Evolutionary conservation across 2,113 vertebrate genomes (phyloP), one percentile per base, ranked within the genome.

Genomic region (Spermophilus dauricus): DNA sequence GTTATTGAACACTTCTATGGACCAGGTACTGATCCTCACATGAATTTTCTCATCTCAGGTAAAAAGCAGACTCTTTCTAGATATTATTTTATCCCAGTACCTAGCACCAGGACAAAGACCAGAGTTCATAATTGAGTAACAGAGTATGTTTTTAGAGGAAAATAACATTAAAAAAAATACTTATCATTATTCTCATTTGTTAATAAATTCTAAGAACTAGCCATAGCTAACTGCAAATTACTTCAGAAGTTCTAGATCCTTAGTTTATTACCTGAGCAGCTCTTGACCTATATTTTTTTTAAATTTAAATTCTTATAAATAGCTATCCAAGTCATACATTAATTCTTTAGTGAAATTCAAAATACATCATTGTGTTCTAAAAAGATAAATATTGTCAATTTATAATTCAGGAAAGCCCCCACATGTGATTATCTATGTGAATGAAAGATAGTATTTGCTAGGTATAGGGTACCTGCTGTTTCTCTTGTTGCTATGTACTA

Each of bases 271-370:
- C 6, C 28, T 61, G 39, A 75, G 12, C 14, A 85, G 45, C 20
- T 30, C 42, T 76, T 85, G 81, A 48, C 42, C 51, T 87, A 42
- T 37, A 28, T 20, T 22, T 48, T 72, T 85, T 86, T 86, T 5
- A 53, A 53, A 14, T 53, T 89, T 61, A 86, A 73, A 82, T 78
- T 86, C 17, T 89, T 61, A 76, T 73, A 82, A 89, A 75, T n/a
- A 86, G 22, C 45, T 73, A 17, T n/a, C 37, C 14, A 70, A 73
- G 3, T n/a, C 51, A 12, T 42, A 76, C 45, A 6, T 61, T 82
- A 45, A 94, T 67, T 91, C 1, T 81, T 91, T 81, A 80, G 37
- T 82, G 37, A 17, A 42, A 80, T 90, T 94, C 13, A 61, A 78
- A 69, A 34, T 20, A 22, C 4, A 34, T 82, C 12, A 30, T 13